phyloP scores from a whole-genome alignment of 2,113 vertebrate species.

The Malurus cyaneus region DNA sequence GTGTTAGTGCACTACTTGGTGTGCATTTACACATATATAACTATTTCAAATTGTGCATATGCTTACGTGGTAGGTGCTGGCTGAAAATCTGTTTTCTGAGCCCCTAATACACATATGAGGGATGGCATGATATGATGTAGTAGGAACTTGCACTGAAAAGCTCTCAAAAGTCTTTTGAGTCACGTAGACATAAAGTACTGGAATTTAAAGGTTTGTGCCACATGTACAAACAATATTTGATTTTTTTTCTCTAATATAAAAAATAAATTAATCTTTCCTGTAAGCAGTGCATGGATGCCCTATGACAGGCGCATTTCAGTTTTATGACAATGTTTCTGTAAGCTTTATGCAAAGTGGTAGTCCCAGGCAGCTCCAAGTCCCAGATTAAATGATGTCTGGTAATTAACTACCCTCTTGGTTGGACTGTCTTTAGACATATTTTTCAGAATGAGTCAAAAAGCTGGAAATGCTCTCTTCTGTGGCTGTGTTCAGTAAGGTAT shows the following conservation, averaged over 20 bases:
- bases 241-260: neutral
- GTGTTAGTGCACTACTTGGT: neutral
- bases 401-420: neutral
- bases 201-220: neutral
- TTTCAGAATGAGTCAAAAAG: neutral
- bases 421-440: neutral
- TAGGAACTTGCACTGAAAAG: neutral
- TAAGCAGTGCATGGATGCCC: neutral
- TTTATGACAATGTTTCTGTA: neutral
- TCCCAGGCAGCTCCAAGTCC: neutral
- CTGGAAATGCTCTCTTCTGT: neutral
- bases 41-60: neutral
- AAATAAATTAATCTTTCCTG: neutral
- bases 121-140: rapidly evolving
- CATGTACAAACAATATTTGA: neutral
- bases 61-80: neutral
- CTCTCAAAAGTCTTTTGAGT: neutral
- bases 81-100: neutral
- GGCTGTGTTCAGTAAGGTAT: neutral
- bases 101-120: rapidly evolving
- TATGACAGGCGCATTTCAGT: neutral
- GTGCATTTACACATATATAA: rapidly evolving
- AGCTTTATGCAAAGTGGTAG: neutral
- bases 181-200: neutral
- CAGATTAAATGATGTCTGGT: neutral